Conservation (phyloP, 2,113 vertebrate species). For the Myxocyprinus asiaticus region DNA sequence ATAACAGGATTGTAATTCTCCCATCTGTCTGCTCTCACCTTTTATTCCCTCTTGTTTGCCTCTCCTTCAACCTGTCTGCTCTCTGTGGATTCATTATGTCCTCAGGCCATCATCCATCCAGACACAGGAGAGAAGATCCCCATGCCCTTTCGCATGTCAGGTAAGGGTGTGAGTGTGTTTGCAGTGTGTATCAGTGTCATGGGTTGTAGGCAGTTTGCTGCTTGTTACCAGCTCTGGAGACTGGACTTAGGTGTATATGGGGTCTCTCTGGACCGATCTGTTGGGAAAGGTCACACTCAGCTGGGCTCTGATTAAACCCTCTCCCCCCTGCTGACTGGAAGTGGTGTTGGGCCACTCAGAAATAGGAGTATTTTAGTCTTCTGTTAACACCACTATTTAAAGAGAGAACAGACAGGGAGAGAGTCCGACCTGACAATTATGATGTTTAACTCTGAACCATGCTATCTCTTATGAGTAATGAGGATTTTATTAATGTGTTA, state of each 20-base stretch:
- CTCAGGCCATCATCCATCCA: conserved; percentile 91
- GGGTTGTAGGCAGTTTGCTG: conserved; percentile 45
- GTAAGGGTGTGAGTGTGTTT: conserved; percentile 64
- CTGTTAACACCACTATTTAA: conserved; percentile 56
- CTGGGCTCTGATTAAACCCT: conserved; percentile 75
- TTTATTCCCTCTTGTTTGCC: conserved; percentile 32
- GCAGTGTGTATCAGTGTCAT: conserved; percentile 36
- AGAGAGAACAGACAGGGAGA: conserved; percentile 17
- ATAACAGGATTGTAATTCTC: conserved; percentile 3
- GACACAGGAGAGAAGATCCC: conserved; percentile 94
- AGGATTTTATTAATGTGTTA: conserved; percentile 38
- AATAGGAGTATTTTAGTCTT: conserved; percentile 59
- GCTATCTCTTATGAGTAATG: conserved; percentile 47
- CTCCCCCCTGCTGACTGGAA: conserved; percentile 58
- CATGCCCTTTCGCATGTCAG: conserved; percentile 98
- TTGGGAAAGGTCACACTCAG: conserved; percentile 75
- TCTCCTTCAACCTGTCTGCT: conserved; percentile 42
- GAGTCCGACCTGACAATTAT: conserved; percentile 33
- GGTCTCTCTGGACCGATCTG: conserved; percentile 60
- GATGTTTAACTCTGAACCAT: conserved; percentile 35
- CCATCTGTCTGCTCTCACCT: conserved; percentile 21
- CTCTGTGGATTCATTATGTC: conserved; percentile 50
- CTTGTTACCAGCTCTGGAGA: conserved; percentile 66
- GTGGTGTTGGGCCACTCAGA: conserved; percentile 58
- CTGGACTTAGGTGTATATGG: conserved; percentile 57